These are phyloP conservation scores for Gnathonemus longibarbis DNA, from an alignment of 2,113 vertebrate species.

Conservation along the genomic window DNA sequence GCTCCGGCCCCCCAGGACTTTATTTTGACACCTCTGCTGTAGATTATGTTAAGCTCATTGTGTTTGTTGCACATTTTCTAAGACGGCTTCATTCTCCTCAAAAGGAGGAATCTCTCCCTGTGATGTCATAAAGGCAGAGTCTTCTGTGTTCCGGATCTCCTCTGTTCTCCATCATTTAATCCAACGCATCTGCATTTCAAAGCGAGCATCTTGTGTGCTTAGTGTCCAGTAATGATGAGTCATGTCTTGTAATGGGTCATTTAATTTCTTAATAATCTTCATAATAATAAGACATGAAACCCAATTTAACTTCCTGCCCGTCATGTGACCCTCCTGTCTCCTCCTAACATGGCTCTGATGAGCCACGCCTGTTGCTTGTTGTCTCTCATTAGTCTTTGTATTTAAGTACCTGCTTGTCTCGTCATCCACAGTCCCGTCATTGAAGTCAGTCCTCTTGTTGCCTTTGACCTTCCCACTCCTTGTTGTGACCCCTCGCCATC, in stretches of 20 bases:
- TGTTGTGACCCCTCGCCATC: background rate
- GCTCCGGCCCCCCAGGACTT: no score
- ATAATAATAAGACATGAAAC: background rate
- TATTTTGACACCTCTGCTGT: no score
- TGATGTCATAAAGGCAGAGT: background rate
- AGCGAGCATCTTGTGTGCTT: background rate
- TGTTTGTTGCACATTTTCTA: background rate
- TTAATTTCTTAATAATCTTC: background rate
- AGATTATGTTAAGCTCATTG: background rate
- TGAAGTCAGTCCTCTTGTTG: background rate
- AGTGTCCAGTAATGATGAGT: slow-evolving; percentile 53
- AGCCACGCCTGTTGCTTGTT: no score
- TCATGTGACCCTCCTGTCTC: background rate
- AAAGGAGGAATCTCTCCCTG: background rate
- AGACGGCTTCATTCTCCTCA: background rate
- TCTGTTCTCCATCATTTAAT: background rate
- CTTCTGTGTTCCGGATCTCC: background rate
- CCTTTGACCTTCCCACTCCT: background rate
- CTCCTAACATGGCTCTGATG: no score
- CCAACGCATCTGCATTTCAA: background rate
- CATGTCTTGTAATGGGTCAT: background rate
- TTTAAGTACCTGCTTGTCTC: background rate
- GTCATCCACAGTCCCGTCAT: background rate
- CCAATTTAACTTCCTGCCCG: background rate
- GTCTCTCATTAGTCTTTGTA: no score